Evolutionary conservation across 2,888 invertebrate species (phyloP).

Genomic region (Melanostoma scalare): DNA sequence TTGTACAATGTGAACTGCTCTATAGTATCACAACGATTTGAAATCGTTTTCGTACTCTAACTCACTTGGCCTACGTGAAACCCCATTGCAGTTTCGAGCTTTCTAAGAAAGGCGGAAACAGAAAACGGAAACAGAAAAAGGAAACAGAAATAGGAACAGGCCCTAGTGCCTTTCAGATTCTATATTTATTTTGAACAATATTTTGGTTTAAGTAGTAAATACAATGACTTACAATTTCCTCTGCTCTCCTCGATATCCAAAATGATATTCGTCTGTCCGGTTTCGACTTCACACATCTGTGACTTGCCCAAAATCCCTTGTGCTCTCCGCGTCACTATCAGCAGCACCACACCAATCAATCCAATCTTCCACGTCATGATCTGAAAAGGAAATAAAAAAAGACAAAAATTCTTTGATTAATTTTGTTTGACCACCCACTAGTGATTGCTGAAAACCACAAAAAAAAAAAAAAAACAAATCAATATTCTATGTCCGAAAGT

Average conservation of each 20-base stretch:
- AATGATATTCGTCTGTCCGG: constrained; percentile 93
- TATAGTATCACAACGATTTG: too few species aligned
- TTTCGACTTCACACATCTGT: constrained; percentile 90
- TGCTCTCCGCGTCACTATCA: constrained; percentile 75
- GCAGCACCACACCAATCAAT: constrained; percentile 73
- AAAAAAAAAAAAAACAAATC: constrained; percentile 31
- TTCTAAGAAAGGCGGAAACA: too few species aligned
- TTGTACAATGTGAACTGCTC: too few species aligned
- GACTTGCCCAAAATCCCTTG: constrained; percentile 79
- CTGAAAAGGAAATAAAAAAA: constrained; percentile 51
- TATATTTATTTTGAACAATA: background rate
- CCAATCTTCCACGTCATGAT: constrained; percentile 67
- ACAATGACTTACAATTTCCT: constrained; percentile 88
- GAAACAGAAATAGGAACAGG: too few species aligned
- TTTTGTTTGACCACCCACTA: constrained; percentile 54
- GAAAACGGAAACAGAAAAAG: too few species aligned
- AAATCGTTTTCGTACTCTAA: too few species aligned
- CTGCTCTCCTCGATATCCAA: constrained; percentile 95
- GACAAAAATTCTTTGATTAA: constrained; percentile 17
- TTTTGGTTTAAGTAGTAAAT: constrained; percentile 4
- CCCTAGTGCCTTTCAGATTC: too few species aligned
- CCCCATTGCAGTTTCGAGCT: too few species aligned
- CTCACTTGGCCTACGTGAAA: too few species aligned
- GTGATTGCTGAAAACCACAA: constrained; percentile 20
- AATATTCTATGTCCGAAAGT: constrained; percentile 43